Base-by-base conservation (phyloP, 2,797 vertebrate species). In the Ctenosaura bakeri region DNA sequence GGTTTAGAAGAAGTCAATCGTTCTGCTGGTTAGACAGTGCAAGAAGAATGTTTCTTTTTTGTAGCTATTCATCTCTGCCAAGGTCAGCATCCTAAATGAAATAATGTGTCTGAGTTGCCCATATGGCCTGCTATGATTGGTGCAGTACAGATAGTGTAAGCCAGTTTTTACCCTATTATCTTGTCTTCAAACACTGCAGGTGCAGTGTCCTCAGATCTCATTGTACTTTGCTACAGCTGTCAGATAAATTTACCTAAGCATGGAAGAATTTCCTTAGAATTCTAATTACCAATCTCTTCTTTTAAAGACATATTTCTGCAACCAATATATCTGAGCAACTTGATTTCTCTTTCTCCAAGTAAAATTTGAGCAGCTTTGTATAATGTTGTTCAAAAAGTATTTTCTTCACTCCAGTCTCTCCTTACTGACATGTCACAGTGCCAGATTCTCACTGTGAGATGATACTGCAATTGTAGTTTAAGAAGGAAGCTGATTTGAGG, bases 171-270 rank as follows among this genome's bases (percentile, higher is more conserved):
- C 46, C 14, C 35, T 73, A 59, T 64, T 86, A 74, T 76, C 4
- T 20, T 35, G 24, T 0, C 64, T 22, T 77, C 5, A 80, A 50
- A 59, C 82, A 88, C 10, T 56, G 78, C 32, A 1, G 62, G 2
- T 46, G 2, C 85, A 91, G 85, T 93, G 78, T 2, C 86, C 69
- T 46, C 22, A 35, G 59, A 20, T 59, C 85, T 6, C 13, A 9
- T 35, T 83, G 8, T 0, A 0, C 52, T 26, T 73, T 54, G 50
- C 66, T 71, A 90, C 32, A 82, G 78, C 62, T 69, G 26, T 14
- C 59, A 56, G 93, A 69, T n/a, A 0, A 71, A 56, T 62, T 79
- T 16, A 3, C 22, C 87, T 71, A 56, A 0, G 0, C 29, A 0
- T 54, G 46, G 18, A 46, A 46, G 80, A 0, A 0, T 4, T 88